phyloP scores from a whole-genome alignment of 2,113 vertebrate genomes.

The Candoia aspera region DNA sequence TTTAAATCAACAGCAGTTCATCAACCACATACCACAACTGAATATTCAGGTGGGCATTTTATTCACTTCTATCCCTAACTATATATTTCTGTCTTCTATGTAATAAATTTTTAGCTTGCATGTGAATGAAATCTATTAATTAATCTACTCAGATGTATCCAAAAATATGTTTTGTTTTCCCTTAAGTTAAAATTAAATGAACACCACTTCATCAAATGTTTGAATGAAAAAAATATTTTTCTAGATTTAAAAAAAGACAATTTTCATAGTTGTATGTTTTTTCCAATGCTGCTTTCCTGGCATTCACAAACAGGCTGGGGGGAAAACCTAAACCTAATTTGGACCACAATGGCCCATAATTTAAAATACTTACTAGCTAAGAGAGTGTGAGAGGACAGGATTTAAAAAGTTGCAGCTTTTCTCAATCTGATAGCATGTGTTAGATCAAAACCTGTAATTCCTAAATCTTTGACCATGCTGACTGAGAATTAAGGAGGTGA shows the following conservation, averaged over 20 bases:
- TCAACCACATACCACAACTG: slow-evolving; percentile 69
- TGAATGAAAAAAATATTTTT: slow-evolving; percentile 35
- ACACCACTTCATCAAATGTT: slow-evolving; percentile 36
- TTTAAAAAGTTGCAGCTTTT: not conserved
- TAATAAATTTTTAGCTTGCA: slow-evolving; percentile 78
- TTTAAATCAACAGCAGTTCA: slow-evolving; percentile 77
- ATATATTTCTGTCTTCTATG: slow-evolving; percentile 68
- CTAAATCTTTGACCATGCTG: no score
- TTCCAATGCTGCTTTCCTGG: not conserved
- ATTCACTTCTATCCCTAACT: slow-evolving; percentile 27
- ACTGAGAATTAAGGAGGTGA: no score
- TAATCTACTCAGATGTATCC: slow-evolving; percentile 67
- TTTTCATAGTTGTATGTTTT: not conserved
- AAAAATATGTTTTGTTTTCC: slow-evolving; percentile 40
- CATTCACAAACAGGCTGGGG: no score
- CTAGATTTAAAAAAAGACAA: not conserved
- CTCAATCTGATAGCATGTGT: no score
- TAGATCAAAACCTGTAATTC: no score
- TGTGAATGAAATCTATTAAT: slow-evolving; percentile 77
- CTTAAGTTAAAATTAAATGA: slow-evolving; percentile 49
- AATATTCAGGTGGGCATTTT: slow-evolving; percentile 67
- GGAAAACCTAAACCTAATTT: not conserved
- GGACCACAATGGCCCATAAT: not conserved
- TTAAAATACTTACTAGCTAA: not conserved
- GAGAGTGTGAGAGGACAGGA: not conserved